These are phyloP conservation scores for Byasa hedistus DNA, from an alignment of 2,888 invertebrate species.

Conservation along the genomic window DNA sequence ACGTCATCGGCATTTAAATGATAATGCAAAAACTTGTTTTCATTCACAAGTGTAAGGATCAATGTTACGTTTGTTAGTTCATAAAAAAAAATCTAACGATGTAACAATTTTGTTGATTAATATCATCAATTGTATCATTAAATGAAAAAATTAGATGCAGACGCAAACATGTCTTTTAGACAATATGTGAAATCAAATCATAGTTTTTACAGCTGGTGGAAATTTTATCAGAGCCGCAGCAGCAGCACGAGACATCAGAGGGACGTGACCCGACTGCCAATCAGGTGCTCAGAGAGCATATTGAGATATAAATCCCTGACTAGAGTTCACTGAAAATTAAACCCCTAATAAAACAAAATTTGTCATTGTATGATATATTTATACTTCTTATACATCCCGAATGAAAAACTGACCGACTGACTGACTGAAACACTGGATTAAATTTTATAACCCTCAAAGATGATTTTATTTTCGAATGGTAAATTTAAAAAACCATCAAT, in stretches of 20 bases:
- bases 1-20: no score
- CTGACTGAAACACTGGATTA: no score
- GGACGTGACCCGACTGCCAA: conserved; percentile 60
- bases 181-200: conserved; percentile 18
- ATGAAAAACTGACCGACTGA: no score
- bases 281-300: conserved; percentile 47
- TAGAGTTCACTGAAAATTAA: conserved; percentile 12
- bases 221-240: conserved; percentile 46
- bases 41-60: no score
- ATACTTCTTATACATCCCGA: background rate
- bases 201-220: conserved; percentile 48
- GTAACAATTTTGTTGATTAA: no score
- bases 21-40: no score
- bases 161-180: background rate
- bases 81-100: no score
- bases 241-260: conserved; percentile 47
- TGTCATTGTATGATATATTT: background rate
- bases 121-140: background rate
- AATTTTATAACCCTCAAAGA: no score
- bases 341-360: background rate
- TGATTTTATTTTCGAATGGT: no score
- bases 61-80: no score
- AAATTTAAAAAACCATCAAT: no score
- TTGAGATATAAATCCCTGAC: conserved; percentile 52
- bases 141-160: background rate